Evolutionary conservation across 2,113 vertebrate species (phyloP), one percentile per base, ranked within the genome.

Genomic region (Burhinus bistriatus): DNA sequence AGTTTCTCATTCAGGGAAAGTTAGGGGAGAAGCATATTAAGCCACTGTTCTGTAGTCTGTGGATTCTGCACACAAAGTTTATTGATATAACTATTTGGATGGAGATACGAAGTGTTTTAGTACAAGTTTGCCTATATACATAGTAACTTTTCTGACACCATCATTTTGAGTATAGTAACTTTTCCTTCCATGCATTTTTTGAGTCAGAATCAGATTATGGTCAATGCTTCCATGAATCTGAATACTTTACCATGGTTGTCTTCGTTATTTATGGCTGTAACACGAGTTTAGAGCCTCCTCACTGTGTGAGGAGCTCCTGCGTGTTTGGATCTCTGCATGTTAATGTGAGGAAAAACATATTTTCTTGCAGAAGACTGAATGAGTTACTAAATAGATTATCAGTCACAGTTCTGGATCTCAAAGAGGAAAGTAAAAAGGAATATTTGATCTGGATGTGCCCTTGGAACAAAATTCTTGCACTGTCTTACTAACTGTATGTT

Each of bases 51-150:
- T 26, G 6, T 70, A 66, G 17, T 22, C 22, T 59, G 15, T 69
- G 19, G 23, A 51, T 87, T 89, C 71, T 83, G 8, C 16, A 42
- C 14, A 34, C 11, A 38, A 30, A 42, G 15, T 16, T 65, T 45
- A 25, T 11, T 66, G 23, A 26, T 47, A 32, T 0, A 58, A 14
- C 9, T 52, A 15, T 57, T 58, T 76, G 27, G 11, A 52, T 76
- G n/a, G 15, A 44, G 15, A 64, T 51, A 54, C 0, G 1, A 47
- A 6, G 1, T 54, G 34, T 7, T 83, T 66, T 54, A 62, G 8
- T 58, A 54, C 5, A n/a, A 69, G 10, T 75, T 73, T 92, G 32
- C 18, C 40, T 42, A 11, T 40, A 21, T 40, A 25, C 7, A 5
- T 44, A 3, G 7, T 30, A 65, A 47, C 26, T 45, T 58, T 47